Base-by-base conservation (phyloP, 2,888 invertebrate genomes). In the Polydrusus tereticollis region DNA sequence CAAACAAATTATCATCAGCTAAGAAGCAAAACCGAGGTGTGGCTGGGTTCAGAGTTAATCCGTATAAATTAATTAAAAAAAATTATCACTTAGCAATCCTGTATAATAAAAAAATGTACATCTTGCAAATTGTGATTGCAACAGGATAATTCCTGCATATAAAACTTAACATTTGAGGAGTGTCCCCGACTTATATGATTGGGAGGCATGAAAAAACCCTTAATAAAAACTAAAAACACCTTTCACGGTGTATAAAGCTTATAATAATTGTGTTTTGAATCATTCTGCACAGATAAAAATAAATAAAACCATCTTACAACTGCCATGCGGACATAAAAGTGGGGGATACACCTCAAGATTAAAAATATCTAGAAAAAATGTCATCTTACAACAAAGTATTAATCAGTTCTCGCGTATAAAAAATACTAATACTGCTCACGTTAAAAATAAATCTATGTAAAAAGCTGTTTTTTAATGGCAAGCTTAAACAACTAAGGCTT, bases 351-450 rank as follows among this genome's bases (percentile, higher is more conserved):
- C n/a, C 16, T 8, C 29, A 55, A 10, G 16, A 52, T 47, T 8
- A 29, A 55, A 55, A 55, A 10, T 29, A 55, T 20, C 20, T 47
- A 63, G n/a, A 47, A 20, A 41, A 6, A 55, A 55, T 29, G 52
- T 55, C 52, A 16, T 55, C 29, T 16, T 58, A 23, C 29, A 64
- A 29, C 47, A n/a, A 65, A 45, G 20, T 50, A 29, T 43, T 45
- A 29, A 72, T 78, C 78, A 79, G 78, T 79, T 78, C 78, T 77
- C 72, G 72, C 62, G 73, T 14, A 10, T 50, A 58, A 36, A 57
- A 59, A 76, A 77, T 75, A 74, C 66, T 79, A 79, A 79, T 80
- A 78, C 78, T 79, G 78, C 72, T 78, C 50, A 66, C 64, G 72
- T 71, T 58, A 71, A 68, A 45, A 71, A 68, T 65, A 72, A 74